These are phyloP conservation scores for Perithous albicinctus DNA, from an alignment of 2,888 invertebrate species.

Conservation along the genomic window DNA sequence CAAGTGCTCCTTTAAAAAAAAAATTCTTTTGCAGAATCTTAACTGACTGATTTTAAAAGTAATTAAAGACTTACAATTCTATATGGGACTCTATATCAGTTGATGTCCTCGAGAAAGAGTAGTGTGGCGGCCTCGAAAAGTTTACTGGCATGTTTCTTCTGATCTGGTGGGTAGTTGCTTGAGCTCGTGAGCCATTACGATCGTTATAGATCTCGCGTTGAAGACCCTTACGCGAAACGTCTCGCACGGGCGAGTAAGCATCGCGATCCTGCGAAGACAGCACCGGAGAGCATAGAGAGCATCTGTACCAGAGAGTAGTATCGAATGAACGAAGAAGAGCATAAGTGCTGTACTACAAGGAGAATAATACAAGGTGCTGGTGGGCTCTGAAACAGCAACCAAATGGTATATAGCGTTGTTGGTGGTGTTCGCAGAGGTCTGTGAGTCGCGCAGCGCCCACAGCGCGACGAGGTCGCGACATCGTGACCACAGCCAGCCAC, in stretches of 20 bases:
- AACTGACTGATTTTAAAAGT: too few species aligned
- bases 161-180: slow-evolving; percentile 55
- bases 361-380: slow-evolving; percentile 59
- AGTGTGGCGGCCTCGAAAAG: slow-evolving; percentile 51
- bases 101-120: slow-evolving; percentile 45
- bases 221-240: slow-evolving; percentile 78
- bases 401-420: slow-evolving; percentile 51
- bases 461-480: slow-evolving; percentile 83
- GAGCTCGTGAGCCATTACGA: slow-evolving; percentile 76
- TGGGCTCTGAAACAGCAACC: slow-evolving; percentile 48
- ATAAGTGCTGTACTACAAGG: slow-evolving; percentile 50
- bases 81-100: slow-evolving; percentile 1
- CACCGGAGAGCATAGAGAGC: slow-evolving; percentile 6
- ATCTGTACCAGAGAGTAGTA: neutral
- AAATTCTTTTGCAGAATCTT: too few species aligned
- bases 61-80: neutral
- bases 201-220: slow-evolving; percentile 77
- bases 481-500: slow-evolving; percentile 84
- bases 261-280: slow-evolving; percentile 69
- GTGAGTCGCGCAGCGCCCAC: slow-evolving; percentile 64
- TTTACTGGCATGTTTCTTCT: slow-evolving; percentile 30
- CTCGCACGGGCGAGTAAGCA: slow-evolving; percentile 59
- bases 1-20: too few species aligned
- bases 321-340: slow-evolving; percentile 21
- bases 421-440: slow-evolving; percentile 60